Evolutionary conservation across 2,797 vertebrate genomes (phyloP), one percentile per base, ranked within the genome.

Genomic region (Periophthalmus magnuspinnatus): DNA sequence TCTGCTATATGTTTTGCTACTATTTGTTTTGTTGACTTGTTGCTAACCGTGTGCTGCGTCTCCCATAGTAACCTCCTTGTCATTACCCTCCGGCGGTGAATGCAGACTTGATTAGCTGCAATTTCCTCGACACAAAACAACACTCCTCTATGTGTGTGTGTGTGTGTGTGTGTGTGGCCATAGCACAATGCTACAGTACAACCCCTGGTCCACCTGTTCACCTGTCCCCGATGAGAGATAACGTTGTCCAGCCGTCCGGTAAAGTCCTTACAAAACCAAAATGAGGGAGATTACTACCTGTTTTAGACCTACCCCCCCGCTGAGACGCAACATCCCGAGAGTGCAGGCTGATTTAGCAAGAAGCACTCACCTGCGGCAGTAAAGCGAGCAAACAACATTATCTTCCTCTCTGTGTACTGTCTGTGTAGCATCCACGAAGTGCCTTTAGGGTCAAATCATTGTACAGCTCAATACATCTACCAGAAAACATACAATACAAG

Each of bases 41-140:
- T 60, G 19, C 17, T 6, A 79, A 78, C 64, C 48, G 74, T 65
- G 5, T 0, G 36, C 65, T 55, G 50, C 33, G 71, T 71, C 58
- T 81, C 77, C 77, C 58, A 41, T 72, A 73, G 72, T 72, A 76
- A 78, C 82, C 36, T 76, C 72, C 78, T 32, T 8, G 63, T 72
- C 64, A 71, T 71, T 76, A 72, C 72, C 68, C 71, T 68, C 17
- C 62, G 70, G 82, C 78, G 33, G 68, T 75, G 72, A 74, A 72
- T 68, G 47, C 55, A 74, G 78, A 79, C 75, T 76, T 74, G 76
- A 76, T 86, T 79, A 77, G 68, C 70, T 76, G 80, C 78, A 76
- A 85, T 80, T 81, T 86, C 76, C 74, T 69, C 65, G 34, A 58
- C 28, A 75, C 76, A 32, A 38, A 52, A 34, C 67, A n/a, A 41